Conservation (phyloP, 2,888 invertebrate species). For the Pseudococcus viburni region DNA sequence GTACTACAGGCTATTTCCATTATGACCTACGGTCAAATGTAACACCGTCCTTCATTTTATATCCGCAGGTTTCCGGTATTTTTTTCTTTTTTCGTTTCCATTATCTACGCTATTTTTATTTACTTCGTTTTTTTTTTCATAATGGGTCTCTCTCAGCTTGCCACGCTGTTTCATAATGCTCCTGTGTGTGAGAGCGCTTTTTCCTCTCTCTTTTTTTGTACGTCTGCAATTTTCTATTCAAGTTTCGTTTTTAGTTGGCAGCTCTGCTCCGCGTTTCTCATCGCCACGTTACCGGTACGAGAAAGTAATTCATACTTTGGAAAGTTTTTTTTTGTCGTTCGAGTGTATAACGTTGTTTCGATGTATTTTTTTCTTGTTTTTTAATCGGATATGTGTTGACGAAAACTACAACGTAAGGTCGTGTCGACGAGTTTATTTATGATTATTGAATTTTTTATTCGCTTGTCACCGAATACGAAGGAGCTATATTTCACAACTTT, state of each 20-base stretch:
- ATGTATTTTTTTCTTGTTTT: constrained; percentile 38
- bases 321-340: neutral
- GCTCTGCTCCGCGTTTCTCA: neutral
- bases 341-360: neutral
- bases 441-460: constrained; percentile 47
- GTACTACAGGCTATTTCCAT: constrained; percentile 57
- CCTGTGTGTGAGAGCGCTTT: neutral
- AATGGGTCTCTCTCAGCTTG: neutral
- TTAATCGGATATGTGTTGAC: constrained; percentile 39
- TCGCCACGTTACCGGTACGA: neutral
- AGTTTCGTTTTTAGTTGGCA: constrained; percentile 31
- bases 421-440: constrained; percentile 33
- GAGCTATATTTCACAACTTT: constrained; percentile 22
- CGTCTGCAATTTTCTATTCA: constrained; percentile 45
- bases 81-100: constrained; percentile 41
- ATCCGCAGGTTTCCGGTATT: constrained; percentile 55
- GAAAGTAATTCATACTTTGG: constrained; percentile 24
- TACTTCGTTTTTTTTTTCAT: neutral
- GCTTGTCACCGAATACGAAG: constrained; percentile 24
- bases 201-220: neutral
- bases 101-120: constrained; percentile 46
- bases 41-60: constrained; percentile 60
- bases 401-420: constrained; percentile 35
- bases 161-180: neutral
- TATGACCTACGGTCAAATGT: constrained; percentile 60